Conservation (phyloP, 2,797 vertebrate genomes). For the Diplodus puntazzo region DNA sequence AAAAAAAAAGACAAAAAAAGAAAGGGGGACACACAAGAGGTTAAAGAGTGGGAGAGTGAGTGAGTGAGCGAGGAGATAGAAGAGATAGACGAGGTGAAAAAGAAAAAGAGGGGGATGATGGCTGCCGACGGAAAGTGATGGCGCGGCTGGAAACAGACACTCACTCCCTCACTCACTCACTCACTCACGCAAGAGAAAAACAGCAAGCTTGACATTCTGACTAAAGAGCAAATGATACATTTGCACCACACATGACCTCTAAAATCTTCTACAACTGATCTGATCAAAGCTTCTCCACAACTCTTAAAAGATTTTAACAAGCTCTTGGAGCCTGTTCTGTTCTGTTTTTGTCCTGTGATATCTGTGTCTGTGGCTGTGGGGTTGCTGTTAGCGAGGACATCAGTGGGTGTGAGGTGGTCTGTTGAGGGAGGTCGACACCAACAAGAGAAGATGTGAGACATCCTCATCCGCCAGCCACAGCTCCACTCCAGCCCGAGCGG, state of each 20-base stretch:
- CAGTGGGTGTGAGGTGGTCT: conserved; percentile 64
- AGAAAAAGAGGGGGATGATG: conserved; percentile 75
- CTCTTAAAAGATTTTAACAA: not conserved
- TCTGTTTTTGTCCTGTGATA: not conserved
- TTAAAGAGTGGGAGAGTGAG: conserved; percentile 70
- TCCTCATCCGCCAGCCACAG: conserved; percentile 38
- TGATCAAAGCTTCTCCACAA: too few relatives aligned
- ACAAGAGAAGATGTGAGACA: conserved; percentile 72
- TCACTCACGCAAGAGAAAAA: conserved; percentile 48
- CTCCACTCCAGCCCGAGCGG: conserved; percentile 46
- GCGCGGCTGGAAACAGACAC: conserved; percentile 81
- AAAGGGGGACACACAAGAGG: conserved; percentile 62
- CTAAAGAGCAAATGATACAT: conserved; percentile 14
- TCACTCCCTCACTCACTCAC: conserved; percentile 62
- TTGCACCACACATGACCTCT: not conserved
- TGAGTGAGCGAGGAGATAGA: conserved; percentile 48
- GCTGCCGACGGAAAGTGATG: conserved; percentile 80
- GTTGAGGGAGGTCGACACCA: conserved; percentile 40
- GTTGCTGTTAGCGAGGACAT: not conserved
- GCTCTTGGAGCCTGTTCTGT: not conserved
- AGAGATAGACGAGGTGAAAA: conserved; percentile 67
- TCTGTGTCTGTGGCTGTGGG: not conserved
- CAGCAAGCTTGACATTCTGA: conserved; percentile 51
- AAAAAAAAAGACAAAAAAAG: conserved; percentile 17
- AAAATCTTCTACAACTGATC: too few relatives aligned